Conservation (phyloP, 2,113 vertebrate genomes). For the Gymnarchus niloticus region DNA sequence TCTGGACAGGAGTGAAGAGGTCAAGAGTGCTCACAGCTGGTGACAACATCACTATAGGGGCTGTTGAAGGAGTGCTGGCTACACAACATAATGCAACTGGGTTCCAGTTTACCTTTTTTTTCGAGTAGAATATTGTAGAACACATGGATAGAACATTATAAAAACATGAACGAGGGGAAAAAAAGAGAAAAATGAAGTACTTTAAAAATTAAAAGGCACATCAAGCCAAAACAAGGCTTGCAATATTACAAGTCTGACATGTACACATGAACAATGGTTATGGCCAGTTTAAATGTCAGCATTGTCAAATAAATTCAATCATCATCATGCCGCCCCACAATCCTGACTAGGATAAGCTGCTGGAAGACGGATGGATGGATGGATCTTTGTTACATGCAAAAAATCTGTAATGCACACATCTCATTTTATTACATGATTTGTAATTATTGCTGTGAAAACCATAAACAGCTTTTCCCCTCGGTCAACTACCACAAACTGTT, state of each 20-base stretch:
- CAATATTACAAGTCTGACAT: background rate
- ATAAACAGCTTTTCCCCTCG: background rate
- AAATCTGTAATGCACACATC: background rate
- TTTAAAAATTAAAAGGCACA: too few species aligned
- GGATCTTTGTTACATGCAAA: background rate
- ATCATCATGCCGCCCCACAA: background rate
- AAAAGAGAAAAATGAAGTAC: too few species aligned
- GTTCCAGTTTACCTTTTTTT: too few species aligned
- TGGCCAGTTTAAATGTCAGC: background rate
- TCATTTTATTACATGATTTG: background rate
- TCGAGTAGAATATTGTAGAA: background rate
- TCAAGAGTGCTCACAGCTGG: background rate
- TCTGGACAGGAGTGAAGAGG: background rate
- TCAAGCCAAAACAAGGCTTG: too few species aligned
- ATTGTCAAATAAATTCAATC: background rate
- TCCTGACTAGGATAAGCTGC: background rate
- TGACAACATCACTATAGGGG: background rate
- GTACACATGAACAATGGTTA: background rate
- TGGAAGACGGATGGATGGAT: background rate
- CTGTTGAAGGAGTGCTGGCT: background rate
- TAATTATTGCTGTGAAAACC: background rate
- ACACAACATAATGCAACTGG: background rate
- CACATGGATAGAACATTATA: too few species aligned
- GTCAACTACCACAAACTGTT: background rate
- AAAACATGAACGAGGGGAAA: too few species aligned